Evolutionary conservation across 1,140 invertebrate species (phyloP).

Genomic region (Drosophila elegans): DNA sequence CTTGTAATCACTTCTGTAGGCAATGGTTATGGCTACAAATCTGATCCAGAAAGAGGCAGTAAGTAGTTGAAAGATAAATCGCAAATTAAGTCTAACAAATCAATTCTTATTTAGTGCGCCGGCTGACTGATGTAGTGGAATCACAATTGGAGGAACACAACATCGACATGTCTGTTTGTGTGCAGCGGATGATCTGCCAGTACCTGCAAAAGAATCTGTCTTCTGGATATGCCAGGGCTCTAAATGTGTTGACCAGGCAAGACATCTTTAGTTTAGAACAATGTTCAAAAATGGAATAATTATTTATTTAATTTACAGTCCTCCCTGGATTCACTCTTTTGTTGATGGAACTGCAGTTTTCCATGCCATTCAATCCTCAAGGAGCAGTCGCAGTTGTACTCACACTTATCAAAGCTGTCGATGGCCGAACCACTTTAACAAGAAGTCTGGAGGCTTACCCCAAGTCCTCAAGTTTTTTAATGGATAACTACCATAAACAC

Average conservation of each 20-base stretch:
- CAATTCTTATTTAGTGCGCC: conserved; percentile 36
- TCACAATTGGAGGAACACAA: conserved; percentile 66
- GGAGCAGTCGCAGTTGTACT: conserved; percentile 30
- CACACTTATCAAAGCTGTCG: conserved; percentile 49
- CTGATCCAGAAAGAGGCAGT: conserved; percentile 45
- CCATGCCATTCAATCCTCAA: conserved; percentile 53
- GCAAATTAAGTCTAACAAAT: neutral
- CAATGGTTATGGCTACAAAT: conserved; percentile 50
- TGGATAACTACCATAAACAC: conserved; percentile 1
- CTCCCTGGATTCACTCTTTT: conserved; percentile 41
- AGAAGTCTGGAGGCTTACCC: conserved; percentile 25
- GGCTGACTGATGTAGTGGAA: conserved; percentile 55
- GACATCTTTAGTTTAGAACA: no score
- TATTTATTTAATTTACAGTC: conserved; percentile 14
- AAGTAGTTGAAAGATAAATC: conserved; percentile 10
- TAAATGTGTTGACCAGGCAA: conserved; percentile 62
- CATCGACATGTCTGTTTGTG: conserved; percentile 64
- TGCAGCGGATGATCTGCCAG: conserved; percentile 64
- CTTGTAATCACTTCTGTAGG: conserved; percentile 49
- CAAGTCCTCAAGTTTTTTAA: conserved; percentile 37
- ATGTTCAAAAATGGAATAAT: neutral
- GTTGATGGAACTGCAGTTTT: conserved; percentile 61
- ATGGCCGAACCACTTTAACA: conserved; percentile 16
- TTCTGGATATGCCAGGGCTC: conserved; percentile 24
- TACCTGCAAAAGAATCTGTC: conserved; percentile 56